Evolutionary conservation across 2,797 vertebrate species (phyloP).

Genomic region (Pyrrhura leucotis): DNA sequence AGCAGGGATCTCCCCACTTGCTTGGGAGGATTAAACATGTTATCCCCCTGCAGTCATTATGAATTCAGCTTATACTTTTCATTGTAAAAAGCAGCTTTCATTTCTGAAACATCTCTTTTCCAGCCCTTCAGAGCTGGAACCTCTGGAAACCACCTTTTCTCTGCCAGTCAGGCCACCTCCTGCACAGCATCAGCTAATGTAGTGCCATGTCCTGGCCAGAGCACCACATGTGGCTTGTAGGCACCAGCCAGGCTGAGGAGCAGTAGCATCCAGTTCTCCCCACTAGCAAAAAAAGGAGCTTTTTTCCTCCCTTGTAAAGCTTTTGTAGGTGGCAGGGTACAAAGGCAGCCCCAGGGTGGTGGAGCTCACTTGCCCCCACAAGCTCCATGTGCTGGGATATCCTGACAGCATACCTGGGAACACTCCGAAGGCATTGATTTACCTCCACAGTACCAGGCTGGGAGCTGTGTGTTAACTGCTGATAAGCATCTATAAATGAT

Average conservation of each 20-base stretch:
- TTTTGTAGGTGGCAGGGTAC: not conserved
- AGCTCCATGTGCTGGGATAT: not conserved
- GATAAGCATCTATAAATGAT: not conserved
- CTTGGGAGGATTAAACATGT: constrained; percentile 42
- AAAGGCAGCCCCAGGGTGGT: not conserved
- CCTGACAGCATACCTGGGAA: not conserved
- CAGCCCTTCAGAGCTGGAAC: not conserved
- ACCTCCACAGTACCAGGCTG: not conserved
- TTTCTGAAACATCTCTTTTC: not conserved
- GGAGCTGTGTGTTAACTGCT: not conserved
- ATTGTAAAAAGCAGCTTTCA: constrained; percentile 20
- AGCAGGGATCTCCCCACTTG: constrained; percentile 36
- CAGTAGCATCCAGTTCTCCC: not conserved
- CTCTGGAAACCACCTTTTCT: not conserved
- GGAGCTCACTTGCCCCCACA: rapidly evolving
- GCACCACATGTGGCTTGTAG: rapidly evolving
- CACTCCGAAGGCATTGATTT: rapidly evolving
- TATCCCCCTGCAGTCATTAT: constrained; percentile 27
- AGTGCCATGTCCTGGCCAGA: not conserved
- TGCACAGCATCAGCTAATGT: not conserved
- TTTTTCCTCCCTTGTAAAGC: not conserved
- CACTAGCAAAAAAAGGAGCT: not conserved
- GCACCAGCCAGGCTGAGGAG: not conserved
- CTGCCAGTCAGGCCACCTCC: not conserved
- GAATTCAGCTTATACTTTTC: not conserved